Conservation (phyloP, 2,797 vertebrate genomes). For the Alauda arvensis region DNA sequence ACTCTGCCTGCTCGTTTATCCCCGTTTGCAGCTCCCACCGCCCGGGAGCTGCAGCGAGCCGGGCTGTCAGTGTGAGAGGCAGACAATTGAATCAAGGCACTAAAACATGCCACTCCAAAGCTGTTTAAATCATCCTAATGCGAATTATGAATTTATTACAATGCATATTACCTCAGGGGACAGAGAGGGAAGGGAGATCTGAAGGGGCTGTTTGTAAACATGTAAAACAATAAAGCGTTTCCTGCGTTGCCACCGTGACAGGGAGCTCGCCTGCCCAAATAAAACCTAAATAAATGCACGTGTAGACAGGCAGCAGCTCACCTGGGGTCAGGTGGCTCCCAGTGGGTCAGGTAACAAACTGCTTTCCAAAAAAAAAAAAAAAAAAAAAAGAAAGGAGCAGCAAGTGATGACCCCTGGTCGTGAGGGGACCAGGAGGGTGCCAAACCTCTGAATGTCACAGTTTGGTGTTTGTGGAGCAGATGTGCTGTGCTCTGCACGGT, state of each 20-base stretch:
- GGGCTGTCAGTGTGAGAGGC: constrained; percentile 59
- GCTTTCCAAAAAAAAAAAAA: background rate
- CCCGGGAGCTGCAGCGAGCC: constrained; percentile 21
- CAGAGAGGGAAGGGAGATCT: constrained; percentile 59
- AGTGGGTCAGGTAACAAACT: background rate
- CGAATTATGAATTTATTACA: constrained; percentile 69
- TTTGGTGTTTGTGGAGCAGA: background rate
- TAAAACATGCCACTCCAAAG: constrained; percentile 69
- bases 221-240: constrained; percentile 57
- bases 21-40: background rate
- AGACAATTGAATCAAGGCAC: constrained; percentile 68
- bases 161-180: constrained; percentile 59
- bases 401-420: background rate
- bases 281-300: background rate
- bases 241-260: background rate
- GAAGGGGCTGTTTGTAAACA: constrained; percentile 71
- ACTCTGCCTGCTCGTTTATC: constrained; percentile 3
- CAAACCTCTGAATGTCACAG: background rate
- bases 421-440: background rate
- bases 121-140: constrained; percentile 67
- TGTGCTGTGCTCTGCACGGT: background rate
- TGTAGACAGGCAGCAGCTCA: background rate
- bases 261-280: background rate
- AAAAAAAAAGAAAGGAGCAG: background rate
- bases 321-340: background rate